Percentiles rank a stretch among this genome's conserved stretches.
Conservation (phyloP, 2,797 vertebrate species). For the Varecia variegata region DNA sequence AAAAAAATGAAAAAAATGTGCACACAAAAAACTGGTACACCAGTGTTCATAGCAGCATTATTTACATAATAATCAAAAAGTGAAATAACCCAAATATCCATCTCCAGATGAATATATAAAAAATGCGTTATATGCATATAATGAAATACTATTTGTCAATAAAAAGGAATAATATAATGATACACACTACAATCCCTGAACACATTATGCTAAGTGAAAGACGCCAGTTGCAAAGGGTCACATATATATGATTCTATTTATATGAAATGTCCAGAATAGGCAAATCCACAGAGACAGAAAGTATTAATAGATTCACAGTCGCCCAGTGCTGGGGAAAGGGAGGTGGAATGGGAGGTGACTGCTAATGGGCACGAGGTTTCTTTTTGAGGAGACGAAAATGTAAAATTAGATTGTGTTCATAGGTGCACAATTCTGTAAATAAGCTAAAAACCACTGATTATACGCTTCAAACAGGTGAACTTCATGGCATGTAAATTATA, state of each 20-base stretch:
- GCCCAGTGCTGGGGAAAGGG: not conserved
- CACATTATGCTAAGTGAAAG: not conserved
- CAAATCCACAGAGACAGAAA: not conserved
- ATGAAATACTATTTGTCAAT: not conserved
- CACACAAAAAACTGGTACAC: not conserved
- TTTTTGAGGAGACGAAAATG: not conserved
- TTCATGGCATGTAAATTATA: not conserved
- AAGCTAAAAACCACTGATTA: not conserved
- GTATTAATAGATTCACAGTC: not conserved
- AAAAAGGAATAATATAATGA: not conserved
- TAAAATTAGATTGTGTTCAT: slow-evolving; percentile 1
- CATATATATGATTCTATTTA: not conserved
- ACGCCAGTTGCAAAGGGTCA: not conserved
- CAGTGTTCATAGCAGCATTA: not conserved
- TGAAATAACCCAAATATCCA: not conserved
- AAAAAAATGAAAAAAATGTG: not conserved
- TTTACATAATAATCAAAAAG: not conserved
- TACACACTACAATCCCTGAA: not conserved
- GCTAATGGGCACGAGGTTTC: not conserved
- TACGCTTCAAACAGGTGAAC: not conserved
- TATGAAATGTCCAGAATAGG: not conserved
- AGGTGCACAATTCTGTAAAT: not conserved
- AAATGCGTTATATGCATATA: not conserved
- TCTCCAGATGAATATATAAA: not conserved
- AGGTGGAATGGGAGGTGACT: not conserved